A percentile compares a stretch with the other conserved stretches of the same genome.
Evolutionary conservation across 2,113 vertebrate genomes (phyloP).

Genomic region (Tichodroma muraria): DNA sequence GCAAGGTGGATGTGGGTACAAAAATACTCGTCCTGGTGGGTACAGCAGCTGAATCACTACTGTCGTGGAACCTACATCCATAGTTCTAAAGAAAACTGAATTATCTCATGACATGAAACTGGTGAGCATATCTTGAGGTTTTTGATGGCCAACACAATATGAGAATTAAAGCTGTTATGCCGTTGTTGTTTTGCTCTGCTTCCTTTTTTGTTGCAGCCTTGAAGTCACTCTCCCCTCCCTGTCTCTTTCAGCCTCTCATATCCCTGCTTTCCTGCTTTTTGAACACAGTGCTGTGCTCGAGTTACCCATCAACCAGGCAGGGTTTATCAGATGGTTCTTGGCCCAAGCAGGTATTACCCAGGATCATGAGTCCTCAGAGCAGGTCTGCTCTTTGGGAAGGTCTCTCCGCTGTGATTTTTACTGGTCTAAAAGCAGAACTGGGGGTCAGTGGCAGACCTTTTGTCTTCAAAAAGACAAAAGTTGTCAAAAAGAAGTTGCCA

Average conservation of each 20-base stretch:
- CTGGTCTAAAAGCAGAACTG: neutral
- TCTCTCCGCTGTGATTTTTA: neutral
- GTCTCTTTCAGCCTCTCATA: neutral
- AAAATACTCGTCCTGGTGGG: neutral
- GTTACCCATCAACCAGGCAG: neutral
- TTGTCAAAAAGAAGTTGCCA: neutral
- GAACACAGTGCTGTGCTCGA: neutral
- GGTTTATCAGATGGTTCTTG: neutral
- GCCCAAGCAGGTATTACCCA: neutral
- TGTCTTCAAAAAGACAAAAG: too few relatives aligned
- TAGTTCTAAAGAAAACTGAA: neutral
- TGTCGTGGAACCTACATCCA: neutral
- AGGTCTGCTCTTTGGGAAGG: neutral
- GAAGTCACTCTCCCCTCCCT: neutral
- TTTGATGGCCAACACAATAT: neutral
- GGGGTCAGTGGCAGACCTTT: neutral
- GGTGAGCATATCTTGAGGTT: neutral
- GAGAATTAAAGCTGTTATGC: neutral
- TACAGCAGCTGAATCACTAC: neutral
- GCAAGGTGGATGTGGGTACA: neutral
- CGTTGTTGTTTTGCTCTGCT: neutral
- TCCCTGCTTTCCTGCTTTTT: neutral
- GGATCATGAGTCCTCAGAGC: neutral
- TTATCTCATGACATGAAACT: neutral
- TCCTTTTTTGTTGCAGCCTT: neutral